Conservation (phyloP, 1,140 invertebrate species). For the Zaprionus camerounensis region DNA sequence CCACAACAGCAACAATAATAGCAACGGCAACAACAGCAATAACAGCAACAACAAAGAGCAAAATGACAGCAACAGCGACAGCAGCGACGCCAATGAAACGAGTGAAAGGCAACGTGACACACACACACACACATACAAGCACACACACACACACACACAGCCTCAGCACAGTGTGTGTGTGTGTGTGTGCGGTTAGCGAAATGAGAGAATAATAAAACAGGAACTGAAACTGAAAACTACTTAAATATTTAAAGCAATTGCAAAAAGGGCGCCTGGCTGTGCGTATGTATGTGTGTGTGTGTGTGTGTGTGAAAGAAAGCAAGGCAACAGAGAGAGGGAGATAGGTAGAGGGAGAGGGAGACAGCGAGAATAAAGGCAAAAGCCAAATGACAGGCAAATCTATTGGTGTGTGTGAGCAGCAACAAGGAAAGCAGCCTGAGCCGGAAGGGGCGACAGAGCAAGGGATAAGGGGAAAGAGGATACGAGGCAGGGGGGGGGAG, state of each 20-base stretch:
- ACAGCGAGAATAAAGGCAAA: slow-evolving; percentile 19
- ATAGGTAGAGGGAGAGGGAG: slow-evolving; percentile 46
- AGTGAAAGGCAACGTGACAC: slow-evolving; percentile 28
- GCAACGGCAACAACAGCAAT: neutral
- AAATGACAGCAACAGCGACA: slow-evolving; percentile 17
- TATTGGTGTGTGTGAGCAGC: slow-evolving; percentile 30
- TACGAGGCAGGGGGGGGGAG: neutral
- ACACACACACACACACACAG: slow-evolving; percentile 16
- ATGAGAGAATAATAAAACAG: slow-evolving; percentile 51
- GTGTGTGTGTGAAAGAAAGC: slow-evolving; percentile 35
- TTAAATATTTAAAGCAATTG: slow-evolving; percentile 79
- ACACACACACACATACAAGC: slow-evolving; percentile 21
- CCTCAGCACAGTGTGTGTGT: slow-evolving; percentile 2
- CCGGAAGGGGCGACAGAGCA: neutral
- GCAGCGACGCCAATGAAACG: slow-evolving; percentile 21
- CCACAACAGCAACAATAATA: neutral
- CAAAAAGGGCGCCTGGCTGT: slow-evolving; percentile 36
- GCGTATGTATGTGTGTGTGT: slow-evolving; percentile 34
- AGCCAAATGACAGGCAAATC: slow-evolving; percentile 49
- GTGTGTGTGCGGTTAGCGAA: slow-evolving; percentile 45
- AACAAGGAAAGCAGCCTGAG: slow-evolving; percentile 20
- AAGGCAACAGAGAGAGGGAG: slow-evolving; percentile 31
- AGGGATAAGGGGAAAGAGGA: neutral
- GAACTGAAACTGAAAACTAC: slow-evolving; percentile 62
- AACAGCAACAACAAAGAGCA: neutral